Conservation (phyloP, 1,140 invertebrate genomes). For the Magallana gigas region DNA sequence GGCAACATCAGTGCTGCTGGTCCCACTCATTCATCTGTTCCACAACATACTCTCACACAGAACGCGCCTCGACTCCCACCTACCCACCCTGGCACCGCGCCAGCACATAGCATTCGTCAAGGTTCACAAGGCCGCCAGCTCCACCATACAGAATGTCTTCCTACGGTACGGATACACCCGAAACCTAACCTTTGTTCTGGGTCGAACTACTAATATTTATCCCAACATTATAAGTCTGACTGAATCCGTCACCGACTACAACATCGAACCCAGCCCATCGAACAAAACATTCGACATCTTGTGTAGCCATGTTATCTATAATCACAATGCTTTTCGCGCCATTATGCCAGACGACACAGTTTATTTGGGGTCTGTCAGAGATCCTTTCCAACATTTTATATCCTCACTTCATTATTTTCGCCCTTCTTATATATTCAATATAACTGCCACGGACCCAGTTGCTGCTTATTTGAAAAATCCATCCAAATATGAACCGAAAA, state of each 20-base stretch:
- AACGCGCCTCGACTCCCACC: not conserved
- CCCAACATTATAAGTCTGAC: conserved; percentile 56
- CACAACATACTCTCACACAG: not conserved
- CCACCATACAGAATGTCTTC: conserved; percentile 69
- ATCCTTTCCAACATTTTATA: conserved; percentile 70
- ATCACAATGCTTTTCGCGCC: conserved; percentile 53
- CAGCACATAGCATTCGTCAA: conserved; percentile 69
- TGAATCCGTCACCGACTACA: conserved; percentile 34
- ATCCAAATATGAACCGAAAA: conserved; percentile 17
- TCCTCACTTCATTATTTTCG: conserved; percentile 63
- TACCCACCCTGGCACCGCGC: not conserved
- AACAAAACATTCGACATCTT: conserved; percentile 64
- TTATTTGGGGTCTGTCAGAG: conserved; percentile 68
- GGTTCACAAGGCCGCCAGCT: conserved; percentile 72
- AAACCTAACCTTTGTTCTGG: conserved; percentile 66
- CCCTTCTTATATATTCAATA: conserved; percentile 57
- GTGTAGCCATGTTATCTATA: conserved; percentile 69
- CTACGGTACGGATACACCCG: conserved; percentile 64
- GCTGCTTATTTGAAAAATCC: conserved; percentile 59
- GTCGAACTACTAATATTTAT: conserved; percentile 43
- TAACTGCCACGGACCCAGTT: conserved; percentile 58
- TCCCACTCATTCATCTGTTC: no score
- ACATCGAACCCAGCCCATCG: conserved; percentile 38
- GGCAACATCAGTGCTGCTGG: no score
- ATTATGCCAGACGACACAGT: conserved; percentile 63